phyloP scores from a whole-genome alignment of 2,888 invertebrate species.

The Pseudococcus longispinus region DNA sequence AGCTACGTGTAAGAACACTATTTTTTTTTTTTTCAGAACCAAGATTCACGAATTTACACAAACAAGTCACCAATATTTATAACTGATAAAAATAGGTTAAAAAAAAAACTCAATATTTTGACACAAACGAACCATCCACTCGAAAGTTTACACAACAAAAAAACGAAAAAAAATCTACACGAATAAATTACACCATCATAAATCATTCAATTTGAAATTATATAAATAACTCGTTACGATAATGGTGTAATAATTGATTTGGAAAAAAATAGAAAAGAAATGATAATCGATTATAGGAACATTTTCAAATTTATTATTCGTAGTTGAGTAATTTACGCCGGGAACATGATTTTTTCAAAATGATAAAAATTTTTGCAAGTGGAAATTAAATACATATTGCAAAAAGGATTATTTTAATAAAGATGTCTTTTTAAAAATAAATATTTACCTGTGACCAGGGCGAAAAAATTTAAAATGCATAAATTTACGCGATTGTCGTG shows the following conservation, averaged over 20 bases:
- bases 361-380: background rate
- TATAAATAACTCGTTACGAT: background rate
- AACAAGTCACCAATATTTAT: background rate
- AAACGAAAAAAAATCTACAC: background rate
- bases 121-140: constrained; percentile 1
- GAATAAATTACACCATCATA: background rate
- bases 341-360: background rate
- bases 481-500: constrained; percentile 28
- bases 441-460: background rate
- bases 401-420: background rate
- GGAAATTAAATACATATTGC: background rate
- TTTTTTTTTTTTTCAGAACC: background rate
- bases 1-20: background rate
- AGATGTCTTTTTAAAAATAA: background rate
- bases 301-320: background rate
- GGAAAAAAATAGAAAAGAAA: background rate
- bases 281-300: background rate
- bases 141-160: background rate
- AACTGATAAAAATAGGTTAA: background rate
- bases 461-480: constrained; percentile 14
- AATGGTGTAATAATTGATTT: background rate
- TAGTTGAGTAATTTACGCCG: background rate
- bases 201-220: background rate
- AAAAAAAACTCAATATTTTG: background rate
- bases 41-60: background rate